Base-by-base conservation (phyloP, 2,113 vertebrate species). In the Scartelaos histophorus region DNA sequence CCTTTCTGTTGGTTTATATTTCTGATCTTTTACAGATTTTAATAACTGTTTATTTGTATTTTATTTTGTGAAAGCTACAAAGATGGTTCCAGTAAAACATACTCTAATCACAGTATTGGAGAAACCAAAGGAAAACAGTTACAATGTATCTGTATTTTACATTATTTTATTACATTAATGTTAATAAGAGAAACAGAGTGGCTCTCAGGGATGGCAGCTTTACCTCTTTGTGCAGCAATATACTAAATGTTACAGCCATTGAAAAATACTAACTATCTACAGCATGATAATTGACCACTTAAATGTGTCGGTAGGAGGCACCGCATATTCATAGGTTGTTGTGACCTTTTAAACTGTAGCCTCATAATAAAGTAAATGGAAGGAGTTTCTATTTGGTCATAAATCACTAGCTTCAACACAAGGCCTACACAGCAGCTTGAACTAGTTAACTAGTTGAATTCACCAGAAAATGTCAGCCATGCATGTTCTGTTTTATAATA, bases 21-120 rank as follows among this genome's bases (percentile, higher is more conserved):
- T 57, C 21, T 57, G 56, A 1, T 24, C 10, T 24, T 57, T 56
- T 57, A 57, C 24, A 13, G 3, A 13, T 57, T 57, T 57, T 24
- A 57, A 5, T 57, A 24, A 13, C 24, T 46, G 13, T 21, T 25
- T 4, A 2, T 16, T 9, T 53, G 13, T 76, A 70, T 74, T 79
- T 68, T 67, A 69, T 53, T 45, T 2, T 67, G 58, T 29, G 47
- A 74, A 22, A 76, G 71, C 0, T 29, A 34, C 16, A 60, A 13
- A 34, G 24, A 24, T 29, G 25, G 57, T 34, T 34, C 25, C 25
- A 60, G 57, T 29, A 60, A 57, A 58, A 29, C 13, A 4, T 60
- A 29, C 11, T 29, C 13, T 60, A 60, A 29, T 25, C 15, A 62
- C 13, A 35, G 61, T 64, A 64, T 64, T 38, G 61, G 34, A n/a